These are phyloP conservation scores for Glossophaga mutica DNA, from an alignment of 2,797 vertebrate species.

Conservation along the genomic window DNA sequence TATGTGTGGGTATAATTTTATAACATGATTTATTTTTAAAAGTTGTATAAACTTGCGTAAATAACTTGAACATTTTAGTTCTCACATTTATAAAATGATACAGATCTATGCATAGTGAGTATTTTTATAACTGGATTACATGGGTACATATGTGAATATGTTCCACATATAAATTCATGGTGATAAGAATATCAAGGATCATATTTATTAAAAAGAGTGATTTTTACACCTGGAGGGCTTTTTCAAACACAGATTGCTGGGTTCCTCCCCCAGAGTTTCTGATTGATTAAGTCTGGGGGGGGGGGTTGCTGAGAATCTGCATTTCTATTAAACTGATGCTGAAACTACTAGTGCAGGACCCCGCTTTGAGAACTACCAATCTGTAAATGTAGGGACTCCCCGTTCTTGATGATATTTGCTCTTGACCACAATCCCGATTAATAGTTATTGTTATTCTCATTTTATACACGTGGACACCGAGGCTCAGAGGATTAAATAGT, in stretches of 20 bases:
- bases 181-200: background rate
- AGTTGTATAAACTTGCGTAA: background rate
- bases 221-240: background rate
- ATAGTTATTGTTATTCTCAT: background rate
- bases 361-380: background rate
- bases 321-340: background rate
- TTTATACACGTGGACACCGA: background rate
- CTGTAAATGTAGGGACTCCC: background rate
- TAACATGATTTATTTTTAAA: background rate
- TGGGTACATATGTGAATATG: background rate
- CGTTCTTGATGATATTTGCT: background rate
- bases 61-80: background rate
- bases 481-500: background rate
- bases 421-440: background rate
- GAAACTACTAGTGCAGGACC: background rate
- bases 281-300: background rate
- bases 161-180: background rate
- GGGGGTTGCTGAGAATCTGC: background rate
- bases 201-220: background rate
- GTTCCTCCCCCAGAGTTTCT: background rate
- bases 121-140: background rate
- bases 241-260: background rate
- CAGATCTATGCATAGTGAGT: background rate
- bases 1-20: background rate
- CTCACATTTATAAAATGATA: background rate